Conservation (phyloP, 2,888 invertebrate genomes). For the Cephalotes varians region DNA sequence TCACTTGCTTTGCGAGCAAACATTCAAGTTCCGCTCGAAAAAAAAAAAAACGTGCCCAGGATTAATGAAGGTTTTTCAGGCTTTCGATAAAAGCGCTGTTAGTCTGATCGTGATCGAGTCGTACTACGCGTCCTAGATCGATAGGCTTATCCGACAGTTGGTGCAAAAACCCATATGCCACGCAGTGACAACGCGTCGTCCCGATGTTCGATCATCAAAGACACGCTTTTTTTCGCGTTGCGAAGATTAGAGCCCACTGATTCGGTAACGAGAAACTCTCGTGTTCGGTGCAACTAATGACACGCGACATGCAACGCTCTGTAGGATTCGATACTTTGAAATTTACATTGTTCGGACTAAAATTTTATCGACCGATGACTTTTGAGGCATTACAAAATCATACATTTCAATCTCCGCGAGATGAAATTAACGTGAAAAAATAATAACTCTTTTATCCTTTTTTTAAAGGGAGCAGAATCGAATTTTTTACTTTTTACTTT, state of each 20-base stretch:
- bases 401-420: neutral
- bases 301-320: constrained; percentile 59
- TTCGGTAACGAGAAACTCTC: constrained; percentile 68
- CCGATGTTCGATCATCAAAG: constrained; percentile 44
- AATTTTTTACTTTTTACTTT: neutral
- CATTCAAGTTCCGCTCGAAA: neutral
- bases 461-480: neutral
- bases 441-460: neutral
- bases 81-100: constrained; percentile 35
- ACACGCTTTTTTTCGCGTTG: constrained; percentile 15
- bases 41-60: constrained; percentile 6
- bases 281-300: constrained; percentile 67
- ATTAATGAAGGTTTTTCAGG: constrained; percentile 42
- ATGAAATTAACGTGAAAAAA: neutral
- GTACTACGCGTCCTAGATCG: constrained; percentile 10
- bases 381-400: neutral
- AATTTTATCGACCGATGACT: constrained; percentile 3
- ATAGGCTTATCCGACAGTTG: constrained; percentile 22
- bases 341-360: constrained; percentile 48
- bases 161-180: constrained; percentile 9
- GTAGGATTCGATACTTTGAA: constrained; percentile 43
- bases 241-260: constrained; percentile 45
- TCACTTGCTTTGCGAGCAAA: constrained; percentile 7
- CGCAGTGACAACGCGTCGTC: constrained; percentile 24
- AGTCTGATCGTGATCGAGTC: constrained; percentile 27